Conservation (phyloP, 1,140 invertebrate genomes). For the Zaprionus camerounensis region DNA sequence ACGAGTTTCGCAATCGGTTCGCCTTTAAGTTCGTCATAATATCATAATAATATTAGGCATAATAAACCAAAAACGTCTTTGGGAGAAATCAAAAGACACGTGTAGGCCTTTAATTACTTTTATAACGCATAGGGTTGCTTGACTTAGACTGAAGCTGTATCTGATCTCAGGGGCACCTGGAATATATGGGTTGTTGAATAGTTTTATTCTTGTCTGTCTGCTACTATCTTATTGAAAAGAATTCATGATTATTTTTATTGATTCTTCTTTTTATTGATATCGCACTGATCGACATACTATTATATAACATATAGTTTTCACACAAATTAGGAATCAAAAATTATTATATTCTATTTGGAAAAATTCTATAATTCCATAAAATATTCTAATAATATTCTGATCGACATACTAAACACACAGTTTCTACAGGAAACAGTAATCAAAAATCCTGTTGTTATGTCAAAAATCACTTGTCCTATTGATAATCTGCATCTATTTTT, state of each 20-base stretch:
- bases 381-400: too few species aligned
- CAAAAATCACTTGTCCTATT: too few species aligned
- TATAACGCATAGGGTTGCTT: neutral
- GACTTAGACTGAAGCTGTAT: neutral
- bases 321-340: too few species aligned
- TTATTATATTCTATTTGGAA: too few species aligned
- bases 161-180: neutral
- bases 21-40: slow-evolving; percentile 52
- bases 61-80: slow-evolving; percentile 5
- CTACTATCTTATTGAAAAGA: neutral
- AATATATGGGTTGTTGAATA: neutral
- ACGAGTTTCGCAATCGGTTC: slow-evolving; percentile 70
- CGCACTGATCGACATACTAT: too few species aligned
- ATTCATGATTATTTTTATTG: neutral
- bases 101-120: neutral
- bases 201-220: neutral
- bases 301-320: too few species aligned
- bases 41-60: slow-evolving; percentile 9
- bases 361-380: too few species aligned
- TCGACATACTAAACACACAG: too few species aligned
- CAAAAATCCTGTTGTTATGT: too few species aligned
- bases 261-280: too few species aligned
- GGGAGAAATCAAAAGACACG: neutral
- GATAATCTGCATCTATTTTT: too few species aligned
- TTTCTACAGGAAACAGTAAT: too few species aligned